Base-by-base conservation (phyloP, 2,888 invertebrate species). In the Sympetrum striolatum region DNA sequence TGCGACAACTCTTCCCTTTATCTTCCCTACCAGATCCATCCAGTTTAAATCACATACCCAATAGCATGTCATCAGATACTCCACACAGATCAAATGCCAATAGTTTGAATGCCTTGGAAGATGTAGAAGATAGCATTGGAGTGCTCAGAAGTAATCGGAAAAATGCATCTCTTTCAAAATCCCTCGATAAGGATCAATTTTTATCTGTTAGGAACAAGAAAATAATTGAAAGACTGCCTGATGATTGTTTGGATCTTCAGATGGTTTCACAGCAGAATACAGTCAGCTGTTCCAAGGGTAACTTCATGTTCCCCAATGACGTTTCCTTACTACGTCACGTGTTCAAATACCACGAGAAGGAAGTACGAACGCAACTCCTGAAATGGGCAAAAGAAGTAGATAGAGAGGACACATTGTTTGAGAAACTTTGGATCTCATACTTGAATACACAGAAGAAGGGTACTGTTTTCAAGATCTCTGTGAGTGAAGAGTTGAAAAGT, bases 321-420 rank as follows among this genome's bases (percentile, higher is more conserved):
- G 86, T 86, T 10, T 60, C 86, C n/a, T 14, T 86, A n/a, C 60
- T 86, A 12, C 60, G 64, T 35, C 86, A 86, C 2, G 86, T 86
- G 22, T 86, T 86, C 37, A 58, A 60, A 10, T 86, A 22, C 48
- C 86, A 86, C 18, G 60, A 86, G 4, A 86, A n/a, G n/a, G 37
- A 58, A 10, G 18, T 86, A 2, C 86, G 39, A 14, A 8, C 64
- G 15, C 86, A 86, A 37, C 53, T 86, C 31, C 14, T 86, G 6
- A 86, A 86, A 86, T 86, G 60, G 60, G 86, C 86, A 60, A 48
- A 60, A 35, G 86, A 86, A 37, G 60, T n/a, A 31, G 86, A 86
- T 37, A 35, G 86, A 60, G 86, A 86, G 37, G 86, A 86, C n/a
- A 37, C 86, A 35, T 37, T 86, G 37, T 64, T 86, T 37, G 86